Percentiles rank a stretch among this genome's conserved stretches.
These are phyloP conservation scores for Pygmarrhopalites habei DNA, from an alignment of 1,140 invertebrate species.

Conservation along the genomic window DNA sequence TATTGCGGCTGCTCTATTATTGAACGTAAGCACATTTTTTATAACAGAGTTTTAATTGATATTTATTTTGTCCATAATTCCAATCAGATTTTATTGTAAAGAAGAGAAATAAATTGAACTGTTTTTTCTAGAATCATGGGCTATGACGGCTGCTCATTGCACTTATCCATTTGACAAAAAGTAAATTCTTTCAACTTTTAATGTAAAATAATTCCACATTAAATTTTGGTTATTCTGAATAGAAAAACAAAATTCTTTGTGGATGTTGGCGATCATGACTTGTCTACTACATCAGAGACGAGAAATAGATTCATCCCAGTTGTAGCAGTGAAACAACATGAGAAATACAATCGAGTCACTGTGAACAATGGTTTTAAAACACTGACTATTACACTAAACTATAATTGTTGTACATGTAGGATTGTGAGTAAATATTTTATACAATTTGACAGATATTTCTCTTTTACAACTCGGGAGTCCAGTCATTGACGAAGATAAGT, in stretches of 20 bases:
- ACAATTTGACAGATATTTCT: conserved; percentile 26
- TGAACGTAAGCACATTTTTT: too few relatives aligned
- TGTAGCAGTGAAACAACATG: conserved; percentile 20
- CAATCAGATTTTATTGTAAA: too few relatives aligned
- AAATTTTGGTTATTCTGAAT: too few relatives aligned
- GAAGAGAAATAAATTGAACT: too few relatives aligned
- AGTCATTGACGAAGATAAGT: too few relatives aligned
- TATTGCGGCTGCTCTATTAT: conserved; percentile 47
- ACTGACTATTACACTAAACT: too few relatives aligned
- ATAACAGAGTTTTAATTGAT: too few relatives aligned
- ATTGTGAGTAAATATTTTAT: background rate
- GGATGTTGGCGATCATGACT: conserved; percentile 35
- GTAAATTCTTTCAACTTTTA: too few relatives aligned
- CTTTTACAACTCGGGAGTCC: conserved; percentile 23
- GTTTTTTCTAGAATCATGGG: conserved; percentile 51
- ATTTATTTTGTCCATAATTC: too few relatives aligned
- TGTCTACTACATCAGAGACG: conserved; percentile 3
- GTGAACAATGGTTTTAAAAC: conserved; percentile 49
- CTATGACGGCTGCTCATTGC: conserved; percentile 52
- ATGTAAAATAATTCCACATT: too few relatives aligned
- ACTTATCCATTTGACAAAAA: conserved; percentile 7
- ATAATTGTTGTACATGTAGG: background rate
- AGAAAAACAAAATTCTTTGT: conserved; percentile 19
- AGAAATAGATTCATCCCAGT: conserved; percentile 20
- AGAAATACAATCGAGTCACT: conserved; percentile 20